Conservation (phyloP, 1,140 invertebrate species). For the Acromyrmex echinatior region DNA sequence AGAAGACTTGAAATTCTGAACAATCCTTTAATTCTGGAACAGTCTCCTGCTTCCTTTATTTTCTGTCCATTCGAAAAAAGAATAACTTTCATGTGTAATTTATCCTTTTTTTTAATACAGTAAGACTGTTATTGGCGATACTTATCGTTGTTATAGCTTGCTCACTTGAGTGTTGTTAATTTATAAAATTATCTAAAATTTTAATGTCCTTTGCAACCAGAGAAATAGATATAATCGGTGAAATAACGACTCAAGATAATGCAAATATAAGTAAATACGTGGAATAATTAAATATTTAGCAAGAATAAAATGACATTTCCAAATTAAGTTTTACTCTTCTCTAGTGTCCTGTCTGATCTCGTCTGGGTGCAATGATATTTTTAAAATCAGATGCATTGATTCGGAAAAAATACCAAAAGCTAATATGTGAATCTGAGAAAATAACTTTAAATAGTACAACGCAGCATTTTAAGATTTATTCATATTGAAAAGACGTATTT, state of each 20-base stretch:
- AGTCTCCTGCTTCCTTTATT: constrained; percentile 9
- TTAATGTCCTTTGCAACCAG: not conserved
- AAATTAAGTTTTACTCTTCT: not conserved
- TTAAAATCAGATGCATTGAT: not conserved
- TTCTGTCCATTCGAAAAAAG: constrained; percentile 51
- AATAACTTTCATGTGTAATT: constrained; percentile 46
- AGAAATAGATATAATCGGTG: not conserved
- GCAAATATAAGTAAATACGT: not conserved
- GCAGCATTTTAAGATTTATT: constrained; percentile 8
- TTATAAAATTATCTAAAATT: constrained; percentile 20
- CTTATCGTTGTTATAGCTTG: constrained; percentile 37
- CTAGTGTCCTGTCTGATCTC: not conserved
- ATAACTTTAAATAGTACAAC: constrained; percentile 20
- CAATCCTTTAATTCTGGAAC: constrained; percentile 53
- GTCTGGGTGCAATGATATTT: not conserved
- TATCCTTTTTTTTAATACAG: constrained; percentile 21
- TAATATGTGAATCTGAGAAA: not conserved
- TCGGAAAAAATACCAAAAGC: not conserved
- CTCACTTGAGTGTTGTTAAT: not conserved
- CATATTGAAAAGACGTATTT: not conserved
- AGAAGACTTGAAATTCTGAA: constrained; percentile 22
- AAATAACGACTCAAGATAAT: not conserved
- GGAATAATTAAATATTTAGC: constrained; percentile 5
- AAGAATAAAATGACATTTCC: not conserved
- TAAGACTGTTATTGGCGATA: constrained; percentile 54